These are phyloP conservation scores for Trissolcus japonicus DNA, from an alignment of 2,888 invertebrate genomes.

Conservation along the genomic window DNA sequence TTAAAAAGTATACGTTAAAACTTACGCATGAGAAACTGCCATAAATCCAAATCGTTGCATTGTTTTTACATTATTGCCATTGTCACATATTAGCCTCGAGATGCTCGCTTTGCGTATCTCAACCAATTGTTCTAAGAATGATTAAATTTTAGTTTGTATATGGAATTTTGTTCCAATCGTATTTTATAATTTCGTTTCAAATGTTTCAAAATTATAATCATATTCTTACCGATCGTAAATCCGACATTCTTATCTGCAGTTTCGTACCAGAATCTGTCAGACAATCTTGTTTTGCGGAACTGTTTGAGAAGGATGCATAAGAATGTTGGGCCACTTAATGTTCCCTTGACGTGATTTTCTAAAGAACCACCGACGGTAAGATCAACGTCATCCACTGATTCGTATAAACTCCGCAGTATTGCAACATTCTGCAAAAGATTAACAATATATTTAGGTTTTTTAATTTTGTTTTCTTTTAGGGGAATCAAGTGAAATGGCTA, in stretches of 20 bases:
- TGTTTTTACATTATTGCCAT: conserved; percentile 78
- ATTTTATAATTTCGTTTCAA: background rate
- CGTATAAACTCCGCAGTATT: conserved; percentile 82
- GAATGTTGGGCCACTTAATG: conserved; percentile 91
- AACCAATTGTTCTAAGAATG: conserved; percentile 80
- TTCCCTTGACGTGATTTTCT: conserved; percentile 86
- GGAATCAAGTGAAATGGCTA: too few relatives aligned
- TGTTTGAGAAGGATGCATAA: conserved; percentile 91
- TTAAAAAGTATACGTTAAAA: conserved; percentile 28
- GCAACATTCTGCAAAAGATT: conserved; percentile 81
- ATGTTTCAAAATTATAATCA: background rate
- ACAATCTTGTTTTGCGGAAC: conserved; percentile 89
- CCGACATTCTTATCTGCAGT: conserved; percentile 80
- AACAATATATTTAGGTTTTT: background rate
- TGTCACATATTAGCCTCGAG: conserved; percentile 88
- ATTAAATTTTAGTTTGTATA: background rate
- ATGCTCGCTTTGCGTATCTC: conserved; percentile 87
- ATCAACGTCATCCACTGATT: conserved; percentile 88
- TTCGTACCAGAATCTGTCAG: conserved; percentile 92
- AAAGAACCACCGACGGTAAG: conserved; percentile 89
- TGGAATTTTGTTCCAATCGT: background rate
- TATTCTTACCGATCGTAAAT: conserved; percentile 80
- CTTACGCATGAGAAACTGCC: conserved; percentile 80
- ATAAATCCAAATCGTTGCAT: conserved; percentile 78
- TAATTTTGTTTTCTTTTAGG: too few relatives aligned